phyloP scores from a whole-genome alignment of 2,888 invertebrate genomes.

The Yponomeuta evonymella region DNA sequence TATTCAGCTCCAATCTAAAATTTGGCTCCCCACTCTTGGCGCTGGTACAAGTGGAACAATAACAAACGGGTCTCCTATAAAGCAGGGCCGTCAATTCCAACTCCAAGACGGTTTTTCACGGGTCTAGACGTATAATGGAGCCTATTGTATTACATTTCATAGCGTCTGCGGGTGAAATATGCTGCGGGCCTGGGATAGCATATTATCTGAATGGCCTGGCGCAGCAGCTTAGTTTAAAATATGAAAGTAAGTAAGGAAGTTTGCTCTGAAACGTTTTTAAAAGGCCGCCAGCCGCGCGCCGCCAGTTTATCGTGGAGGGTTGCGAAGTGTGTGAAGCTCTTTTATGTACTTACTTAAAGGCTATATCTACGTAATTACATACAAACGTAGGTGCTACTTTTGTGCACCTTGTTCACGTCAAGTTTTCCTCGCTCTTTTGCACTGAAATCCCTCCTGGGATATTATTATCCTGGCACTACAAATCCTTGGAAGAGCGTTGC shows the following conservation, averaged over 20 bases:
- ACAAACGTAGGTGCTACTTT: no score
- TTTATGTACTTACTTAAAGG: neutral
- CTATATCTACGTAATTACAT: neutral
- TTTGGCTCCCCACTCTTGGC: conserved; percentile 50
- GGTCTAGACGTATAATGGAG: conserved; percentile 42
- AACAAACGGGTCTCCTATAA: conserved; percentile 46
- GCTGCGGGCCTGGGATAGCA: neutral
- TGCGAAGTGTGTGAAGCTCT: neutral
- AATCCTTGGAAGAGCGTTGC: no score
- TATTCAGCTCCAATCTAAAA: conserved; percentile 35
- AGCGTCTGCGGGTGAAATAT: conserved; percentile 14
- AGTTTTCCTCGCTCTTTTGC: no score
- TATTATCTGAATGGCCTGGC: conserved; percentile 6
- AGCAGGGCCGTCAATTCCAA: conserved; percentile 48
- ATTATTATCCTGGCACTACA: no score
- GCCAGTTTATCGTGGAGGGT: conserved; percentile 2
- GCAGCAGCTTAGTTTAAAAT: conserved; percentile 14
- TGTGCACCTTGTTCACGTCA: no score
- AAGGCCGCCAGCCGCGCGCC: neutral
- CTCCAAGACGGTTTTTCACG: conserved; percentile 39
- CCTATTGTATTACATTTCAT: conserved; percentile 24
- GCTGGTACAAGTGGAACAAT: conserved; percentile 54
- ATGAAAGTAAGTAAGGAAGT: conserved; percentile 10
- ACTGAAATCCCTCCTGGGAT: neutral
- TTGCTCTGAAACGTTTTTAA: neutral